Base-by-base conservation (phyloP, 2,888 invertebrate species). In the Lycaena phlaeas region DNA sequence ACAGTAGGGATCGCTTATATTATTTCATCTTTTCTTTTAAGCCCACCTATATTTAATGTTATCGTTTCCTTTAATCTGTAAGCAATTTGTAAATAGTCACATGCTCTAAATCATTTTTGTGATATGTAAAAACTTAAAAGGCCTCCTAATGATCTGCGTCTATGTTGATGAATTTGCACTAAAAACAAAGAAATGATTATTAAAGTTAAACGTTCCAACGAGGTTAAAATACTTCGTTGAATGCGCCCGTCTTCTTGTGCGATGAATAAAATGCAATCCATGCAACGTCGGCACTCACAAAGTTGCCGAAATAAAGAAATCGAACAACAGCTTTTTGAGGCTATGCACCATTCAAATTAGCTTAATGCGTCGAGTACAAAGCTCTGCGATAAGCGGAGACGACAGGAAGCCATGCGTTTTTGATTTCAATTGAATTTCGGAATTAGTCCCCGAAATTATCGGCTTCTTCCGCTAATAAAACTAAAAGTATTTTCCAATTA, bases 291-390 rank as follows among this genome's bases (percentile, higher is more conserved):
- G 40, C 69, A 67, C 64, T 63, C 68, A 77, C 78, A 78, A 71
- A 75, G 74, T 66, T 69, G 68, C 62, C 68, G 63, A 77, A 79
- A 79, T 72, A 70, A 72, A 72, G 70, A 72, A 78, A 76, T 70
- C 69, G 63, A 77, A 76, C 77, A 79, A 79, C 75, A 68, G 70
- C 71, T 76, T 79, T 78, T 79, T 75, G 70, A 78, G 56, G 62
- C 70, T 66, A 68, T 73, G 68, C 68, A 62, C 76, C 74, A 81
- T 82, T 82, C 81, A 81, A 84, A 84, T 84, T 81, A 82, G 81
- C 78, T 78, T 76, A 82, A 81, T 81, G 79, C 76, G 65, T 70
- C 59, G 66, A 68, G 61, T 65, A 78, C 79, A 81, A 84, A 84
- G 78, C 72, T 63, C 59, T 60, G 65, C 74, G 78, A 81, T 81